phyloP scores from a whole-genome alignment of 1,140 invertebrate genomes.

The Bursaphelenchus mucronatus region DNA sequence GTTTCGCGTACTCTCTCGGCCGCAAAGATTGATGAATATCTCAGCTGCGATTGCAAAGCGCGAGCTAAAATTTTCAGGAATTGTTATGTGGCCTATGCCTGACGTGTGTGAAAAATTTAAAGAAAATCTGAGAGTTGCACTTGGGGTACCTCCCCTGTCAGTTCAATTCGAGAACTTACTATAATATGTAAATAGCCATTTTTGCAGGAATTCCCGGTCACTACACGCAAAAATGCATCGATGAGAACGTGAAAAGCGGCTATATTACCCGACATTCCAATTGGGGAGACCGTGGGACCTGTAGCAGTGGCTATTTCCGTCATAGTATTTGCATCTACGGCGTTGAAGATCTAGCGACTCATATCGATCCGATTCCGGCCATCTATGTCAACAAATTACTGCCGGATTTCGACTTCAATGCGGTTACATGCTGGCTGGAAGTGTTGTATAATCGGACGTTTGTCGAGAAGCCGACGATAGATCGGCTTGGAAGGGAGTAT shows the following conservation, averaged over 20 bases:
- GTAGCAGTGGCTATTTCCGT: background rate
- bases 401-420: constrained; percentile 39
- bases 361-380: constrained; percentile 28
- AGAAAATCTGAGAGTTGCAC: too few relatives aligned
- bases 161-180: too few relatives aligned
- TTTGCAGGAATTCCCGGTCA: too few relatives aligned
- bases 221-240: too few relatives aligned
- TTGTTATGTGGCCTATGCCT: background rate
- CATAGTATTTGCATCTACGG: constrained; percentile 44
- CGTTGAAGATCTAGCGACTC: constrained; percentile 30
- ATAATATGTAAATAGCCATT: too few relatives aligned
- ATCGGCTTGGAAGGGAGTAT: constrained; percentile 6
- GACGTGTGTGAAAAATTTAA: background rate
- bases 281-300: background rate
- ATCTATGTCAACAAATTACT: constrained; percentile 44
- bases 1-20: too few relatives aligned
- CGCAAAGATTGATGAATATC: too few relatives aligned
- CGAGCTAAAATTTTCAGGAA: background rate
- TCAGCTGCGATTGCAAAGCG: too few relatives aligned
- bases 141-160: too few relatives aligned
- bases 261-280: background rate
- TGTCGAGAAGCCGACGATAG: constrained; percentile 16
- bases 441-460: constrained; percentile 28
- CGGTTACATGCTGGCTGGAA: constrained; percentile 42
- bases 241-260: too few relatives aligned